Conservation (phyloP, 2,797 vertebrate genomes). For the Onychomys arenicola region DNA sequence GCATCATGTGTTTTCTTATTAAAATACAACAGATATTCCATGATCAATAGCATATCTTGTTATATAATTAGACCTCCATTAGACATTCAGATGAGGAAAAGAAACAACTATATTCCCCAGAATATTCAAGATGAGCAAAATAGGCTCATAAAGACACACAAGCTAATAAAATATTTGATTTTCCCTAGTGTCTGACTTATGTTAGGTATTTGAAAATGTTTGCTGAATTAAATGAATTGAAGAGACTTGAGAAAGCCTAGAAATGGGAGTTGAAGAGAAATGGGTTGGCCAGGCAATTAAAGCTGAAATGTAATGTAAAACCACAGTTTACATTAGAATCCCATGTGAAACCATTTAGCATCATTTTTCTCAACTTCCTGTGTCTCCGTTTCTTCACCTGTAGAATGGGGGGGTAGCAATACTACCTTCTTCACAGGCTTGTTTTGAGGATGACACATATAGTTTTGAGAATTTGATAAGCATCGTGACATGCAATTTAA, state of each 20-base stretch:
- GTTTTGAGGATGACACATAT: background rate
- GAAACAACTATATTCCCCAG: background rate
- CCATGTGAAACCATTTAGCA: background rate
- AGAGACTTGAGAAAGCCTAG: background rate
- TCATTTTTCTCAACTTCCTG: background rate
- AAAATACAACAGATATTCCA: background rate
- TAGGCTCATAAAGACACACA: constrained; percentile 14
- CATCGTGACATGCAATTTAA: background rate
- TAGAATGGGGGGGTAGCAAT: background rate
- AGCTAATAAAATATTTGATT: background rate
- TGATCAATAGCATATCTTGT: background rate
- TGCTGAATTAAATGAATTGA: constrained; percentile 47
- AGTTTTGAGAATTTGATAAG: background rate
- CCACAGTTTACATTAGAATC: background rate
- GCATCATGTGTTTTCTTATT: background rate
- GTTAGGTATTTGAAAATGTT: background rate
- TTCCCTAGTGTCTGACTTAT: background rate
- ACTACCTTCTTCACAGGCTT: background rate
- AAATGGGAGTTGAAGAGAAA: constrained; percentile 29
- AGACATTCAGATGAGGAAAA: background rate
- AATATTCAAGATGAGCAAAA: constrained; percentile 4
- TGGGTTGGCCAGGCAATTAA: background rate
- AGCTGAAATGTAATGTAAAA: background rate
- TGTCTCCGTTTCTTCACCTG: background rate
- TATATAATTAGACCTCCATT: background rate